Conservation (phyloP, 2,888 invertebrate genomes). For the Branchellion lobata region DNA sequence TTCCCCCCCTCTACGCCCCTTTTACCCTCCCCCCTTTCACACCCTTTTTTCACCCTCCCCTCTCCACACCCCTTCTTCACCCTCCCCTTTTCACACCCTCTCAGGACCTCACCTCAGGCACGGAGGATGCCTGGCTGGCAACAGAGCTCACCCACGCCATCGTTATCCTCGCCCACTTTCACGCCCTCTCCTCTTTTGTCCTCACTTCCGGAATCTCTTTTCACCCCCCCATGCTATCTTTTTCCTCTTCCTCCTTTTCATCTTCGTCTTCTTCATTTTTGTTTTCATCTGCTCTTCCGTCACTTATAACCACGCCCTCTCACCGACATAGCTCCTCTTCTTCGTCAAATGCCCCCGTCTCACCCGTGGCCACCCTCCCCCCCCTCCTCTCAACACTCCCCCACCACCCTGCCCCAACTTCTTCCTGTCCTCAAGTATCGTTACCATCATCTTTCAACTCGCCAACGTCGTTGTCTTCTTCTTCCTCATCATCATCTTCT, state of each 20-base stretch:
- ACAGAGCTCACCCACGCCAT: slow-evolving; percentile 83
- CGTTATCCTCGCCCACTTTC: slow-evolving; percentile 80
- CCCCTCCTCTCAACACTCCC: neutral
- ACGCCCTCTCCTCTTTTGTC: slow-evolving; percentile 80
- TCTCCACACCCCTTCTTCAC: neutral
- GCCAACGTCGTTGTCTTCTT: too few relatives aligned
- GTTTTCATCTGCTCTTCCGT: too few relatives aligned
- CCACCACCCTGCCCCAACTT: neutral
- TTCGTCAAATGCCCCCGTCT: too few relatives aligned
- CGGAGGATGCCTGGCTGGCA: slow-evolving; percentile 66
- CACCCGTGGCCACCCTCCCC: neutral
- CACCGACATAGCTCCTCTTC: too few relatives aligned
- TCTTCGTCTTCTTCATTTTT: too few relatives aligned
- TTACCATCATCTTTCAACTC: too few relatives aligned
- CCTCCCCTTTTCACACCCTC: slow-evolving; percentile 19
- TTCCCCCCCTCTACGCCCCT: too few relatives aligned
- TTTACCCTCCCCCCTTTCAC: too few relatives aligned
- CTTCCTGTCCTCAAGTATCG: too few relatives aligned
- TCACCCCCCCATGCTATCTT: slow-evolving; percentile 52
- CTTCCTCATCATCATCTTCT: too few relatives aligned
- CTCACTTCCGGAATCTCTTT: slow-evolving; percentile 74
- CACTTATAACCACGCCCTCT: too few relatives aligned
- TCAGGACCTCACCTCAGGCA: slow-evolving; percentile 57
- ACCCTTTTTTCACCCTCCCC: neutral
- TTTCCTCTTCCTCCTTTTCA: too few relatives aligned